A percentile compares a stretch with the other conserved stretches of the same genome.
Conservation (phyloP, 1,140 invertebrate genomes). For the Diabrotica virgifera region DNA sequence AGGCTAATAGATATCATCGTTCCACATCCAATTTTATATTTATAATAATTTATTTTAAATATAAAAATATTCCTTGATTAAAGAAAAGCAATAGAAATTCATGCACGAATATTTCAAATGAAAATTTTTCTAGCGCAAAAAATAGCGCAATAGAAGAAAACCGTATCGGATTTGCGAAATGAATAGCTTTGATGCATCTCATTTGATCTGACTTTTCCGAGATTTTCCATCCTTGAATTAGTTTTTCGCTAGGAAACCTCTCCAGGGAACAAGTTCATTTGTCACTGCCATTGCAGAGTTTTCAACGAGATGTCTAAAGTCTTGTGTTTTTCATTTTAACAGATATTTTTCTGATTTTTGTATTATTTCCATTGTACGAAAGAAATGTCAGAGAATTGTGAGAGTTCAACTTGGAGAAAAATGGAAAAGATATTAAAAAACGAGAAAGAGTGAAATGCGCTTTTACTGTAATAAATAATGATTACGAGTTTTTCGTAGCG, state of each 20-base stretch:
- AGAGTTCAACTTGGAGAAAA: neutral
- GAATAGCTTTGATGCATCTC: conserved; percentile 2
- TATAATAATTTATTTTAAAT: too few species aligned
- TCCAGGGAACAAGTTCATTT: conserved; percentile 1
- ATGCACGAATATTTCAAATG: too few species aligned
- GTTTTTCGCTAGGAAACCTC: neutral
- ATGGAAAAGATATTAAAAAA: too few species aligned
- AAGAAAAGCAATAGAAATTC: too few species aligned
- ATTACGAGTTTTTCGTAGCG: too few species aligned
- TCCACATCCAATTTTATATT: too few species aligned
- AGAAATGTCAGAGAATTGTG: neutral
- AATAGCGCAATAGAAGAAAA: neutral
- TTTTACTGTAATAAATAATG: too few species aligned
- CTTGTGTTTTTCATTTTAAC: neutral
- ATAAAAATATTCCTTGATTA: too few species aligned
- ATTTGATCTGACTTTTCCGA: neutral
- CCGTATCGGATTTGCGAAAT: neutral
- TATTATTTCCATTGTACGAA: neutral
- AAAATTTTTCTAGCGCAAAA: too few species aligned
- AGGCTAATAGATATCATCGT: too few species aligned
- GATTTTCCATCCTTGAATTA: conserved; percentile 2
- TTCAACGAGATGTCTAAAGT: neutral
- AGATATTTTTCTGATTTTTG: neutral
- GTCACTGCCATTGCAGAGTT: neutral
- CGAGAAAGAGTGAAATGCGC: too few species aligned